These are phyloP conservation scores for Eupeodes corollae DNA, from an alignment of 1,140 invertebrate species.

Conservation along the genomic window DNA sequence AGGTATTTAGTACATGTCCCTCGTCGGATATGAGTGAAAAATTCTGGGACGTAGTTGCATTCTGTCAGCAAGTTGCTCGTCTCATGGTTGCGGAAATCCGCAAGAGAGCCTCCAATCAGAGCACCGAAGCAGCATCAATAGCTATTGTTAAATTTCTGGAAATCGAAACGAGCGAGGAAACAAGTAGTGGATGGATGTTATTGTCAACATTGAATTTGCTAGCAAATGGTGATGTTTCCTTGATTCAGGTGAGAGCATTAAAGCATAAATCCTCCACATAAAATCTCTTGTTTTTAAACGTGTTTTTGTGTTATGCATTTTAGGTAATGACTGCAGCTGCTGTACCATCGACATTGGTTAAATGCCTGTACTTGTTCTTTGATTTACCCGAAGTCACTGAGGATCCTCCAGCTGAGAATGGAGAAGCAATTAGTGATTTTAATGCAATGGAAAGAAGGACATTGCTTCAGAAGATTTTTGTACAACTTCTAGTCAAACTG, in stretches of 20 bases:
- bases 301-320: background rate
- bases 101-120: conserved; percentile 86
- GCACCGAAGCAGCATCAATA: conserved; percentile 87
- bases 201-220: conserved; percentile 82
- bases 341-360: conserved; percentile 94
- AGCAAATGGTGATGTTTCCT: conserved; percentile 66
- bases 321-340: conserved; percentile 90
- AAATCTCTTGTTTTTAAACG: conserved; percentile 37
- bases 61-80: conserved; percentile 87
- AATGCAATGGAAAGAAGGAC: conserved; percentile 82
- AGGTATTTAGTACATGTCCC: conserved; percentile 85
- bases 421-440: conserved; percentile 61
- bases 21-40: conserved; percentile 89
- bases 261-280: background rate
- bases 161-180: conserved; percentile 83
- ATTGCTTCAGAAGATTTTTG: conserved; percentile 91
- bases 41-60: conserved; percentile 85
- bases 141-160: conserved; percentile 93
- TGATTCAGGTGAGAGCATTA: conserved; percentile 61
- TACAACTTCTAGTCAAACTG: conserved; percentile 86
- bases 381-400: conserved; percentile 84
- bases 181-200: conserved; percentile 93
- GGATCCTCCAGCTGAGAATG: conserved; percentile 41
- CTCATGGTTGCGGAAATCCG: conserved; percentile 93
- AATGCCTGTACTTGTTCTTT: conserved; percentile 97